Percentiles rank a stretch among this genome's conserved stretches.
These are phyloP conservation scores for Anoplius nigerrimus DNA, from an alignment of 2,888 invertebrate species.

Conservation along the genomic window DNA sequence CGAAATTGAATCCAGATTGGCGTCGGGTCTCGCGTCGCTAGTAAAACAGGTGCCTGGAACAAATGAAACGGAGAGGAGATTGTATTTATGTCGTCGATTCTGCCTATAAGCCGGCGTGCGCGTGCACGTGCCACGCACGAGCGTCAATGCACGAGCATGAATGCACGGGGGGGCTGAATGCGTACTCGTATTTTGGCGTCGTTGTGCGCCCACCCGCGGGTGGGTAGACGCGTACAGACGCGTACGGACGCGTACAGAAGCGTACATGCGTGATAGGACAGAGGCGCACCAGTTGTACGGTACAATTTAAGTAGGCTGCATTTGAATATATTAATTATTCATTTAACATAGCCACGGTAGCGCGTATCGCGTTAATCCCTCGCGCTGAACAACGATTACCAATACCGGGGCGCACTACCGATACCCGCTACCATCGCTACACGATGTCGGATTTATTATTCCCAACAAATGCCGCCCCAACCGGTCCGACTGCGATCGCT, in stretches of 20 bases:
- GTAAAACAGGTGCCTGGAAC: conserved; percentile 37
- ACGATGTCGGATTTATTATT: background rate
- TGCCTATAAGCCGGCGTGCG: background rate
- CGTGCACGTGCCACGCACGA: too few relatives aligned
- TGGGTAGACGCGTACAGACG: conserved; percentile 1
- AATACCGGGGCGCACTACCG: conserved; percentile 33
- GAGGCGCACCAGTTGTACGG: conserved; percentile 22
- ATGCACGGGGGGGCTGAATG: background rate
- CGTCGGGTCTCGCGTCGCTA: conserved; percentile 18
- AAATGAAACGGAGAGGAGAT: conserved; percentile 17
- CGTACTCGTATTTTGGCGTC: background rate
- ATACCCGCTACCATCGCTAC: background rate
- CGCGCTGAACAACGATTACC: conserved; percentile 35
- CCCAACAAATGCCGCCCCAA: background rate
- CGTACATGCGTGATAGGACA: conserved; percentile 2
- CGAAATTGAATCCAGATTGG: conserved; percentile 35
- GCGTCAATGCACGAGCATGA: too few relatives aligned
- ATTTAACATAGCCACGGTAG: conserved; percentile 39
- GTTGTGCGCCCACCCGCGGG: background rate
- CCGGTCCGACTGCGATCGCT: background rate
- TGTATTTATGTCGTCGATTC: conserved; percentile 2
- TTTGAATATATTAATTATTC: conserved; percentile 58
- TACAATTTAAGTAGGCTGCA: conserved; percentile 49
- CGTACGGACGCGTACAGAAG: too few relatives aligned
- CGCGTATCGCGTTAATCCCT: conserved; percentile 18